A percentile compares a stretch with the other conserved stretches of the same genome.
phyloP scores from a whole-genome alignment of 92 coral and sea anemone genomes.

The Actinernus sp. region DNA sequence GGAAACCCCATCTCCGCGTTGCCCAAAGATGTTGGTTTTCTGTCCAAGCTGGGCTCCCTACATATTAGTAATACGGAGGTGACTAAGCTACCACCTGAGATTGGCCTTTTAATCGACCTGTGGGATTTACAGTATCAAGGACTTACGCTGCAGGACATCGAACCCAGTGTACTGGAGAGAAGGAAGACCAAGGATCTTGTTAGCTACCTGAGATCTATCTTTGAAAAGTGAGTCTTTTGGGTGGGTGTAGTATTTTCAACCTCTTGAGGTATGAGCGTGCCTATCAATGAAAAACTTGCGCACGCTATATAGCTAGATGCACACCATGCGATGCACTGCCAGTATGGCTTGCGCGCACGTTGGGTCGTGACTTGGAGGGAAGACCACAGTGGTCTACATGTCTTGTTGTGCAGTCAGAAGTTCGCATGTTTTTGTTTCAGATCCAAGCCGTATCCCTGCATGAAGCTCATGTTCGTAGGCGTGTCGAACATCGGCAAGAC shows the following conservation, averaged over 20 bases:
- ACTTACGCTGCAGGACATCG: constrained; percentile 83
- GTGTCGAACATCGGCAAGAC: constrained; percentile 99
- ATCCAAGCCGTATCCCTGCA: constrained; percentile 93
- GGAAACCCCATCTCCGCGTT: constrained; percentile 63
- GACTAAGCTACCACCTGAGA: constrained; percentile 87
- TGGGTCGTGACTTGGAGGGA: no score
- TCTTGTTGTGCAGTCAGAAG: no score
- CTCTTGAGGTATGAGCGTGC: not conserved
- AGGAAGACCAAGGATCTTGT: constrained; percentile 94
- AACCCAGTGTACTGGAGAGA: constrained; percentile 94
- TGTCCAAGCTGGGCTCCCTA: constrained; percentile 89
- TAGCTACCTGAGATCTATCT: constrained; percentile 92
- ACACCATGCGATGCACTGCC: no score
- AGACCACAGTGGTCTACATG: no score
- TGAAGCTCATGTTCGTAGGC: constrained; percentile 99
- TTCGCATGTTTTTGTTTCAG: constrained; percentile 23
- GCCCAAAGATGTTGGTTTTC: constrained; percentile 80
- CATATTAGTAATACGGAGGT: constrained; percentile 84
- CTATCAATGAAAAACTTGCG: no score
- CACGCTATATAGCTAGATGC: no score
- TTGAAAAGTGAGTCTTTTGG: no score
- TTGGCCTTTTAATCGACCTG: constrained; percentile 90
- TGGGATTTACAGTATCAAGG: constrained; percentile 98
- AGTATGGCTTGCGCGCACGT: no score
- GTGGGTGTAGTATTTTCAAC: not conserved